Evolutionary conservation across 2,888 invertebrate species (phyloP).

Genomic region (Lasioglossum malachurum): DNA sequence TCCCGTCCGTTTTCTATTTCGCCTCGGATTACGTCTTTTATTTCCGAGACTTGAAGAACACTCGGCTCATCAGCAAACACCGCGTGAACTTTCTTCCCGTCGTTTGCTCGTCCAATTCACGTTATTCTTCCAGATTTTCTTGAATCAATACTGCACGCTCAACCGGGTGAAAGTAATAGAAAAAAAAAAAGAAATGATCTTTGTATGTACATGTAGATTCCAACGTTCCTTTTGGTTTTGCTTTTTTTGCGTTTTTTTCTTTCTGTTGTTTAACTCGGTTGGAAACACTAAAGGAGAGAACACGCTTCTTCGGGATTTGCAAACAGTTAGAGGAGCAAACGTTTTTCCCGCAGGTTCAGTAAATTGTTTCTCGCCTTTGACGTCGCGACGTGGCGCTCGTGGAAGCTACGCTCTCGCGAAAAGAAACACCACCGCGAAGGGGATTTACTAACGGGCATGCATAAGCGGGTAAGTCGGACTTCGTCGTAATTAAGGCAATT

Average conservation of each 20-base stretch:
- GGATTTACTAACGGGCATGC: conserved; percentile 61
- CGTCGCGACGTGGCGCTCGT: conserved; percentile 4
- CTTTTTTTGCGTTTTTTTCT: not conserved
- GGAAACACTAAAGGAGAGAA: not conserved
- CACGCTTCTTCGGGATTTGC: not conserved
- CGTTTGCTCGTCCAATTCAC: conserved; percentile 11
- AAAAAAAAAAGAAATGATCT: not conserved
- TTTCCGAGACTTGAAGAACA: not conserved
- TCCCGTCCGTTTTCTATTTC: not conserved
- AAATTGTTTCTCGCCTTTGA: conserved; percentile 56
- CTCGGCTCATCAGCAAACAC: conserved; percentile 28
- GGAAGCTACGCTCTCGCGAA: not conserved
- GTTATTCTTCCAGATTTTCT: not conserved
- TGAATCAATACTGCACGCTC: conserved; percentile 6
- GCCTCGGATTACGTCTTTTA: not conserved
- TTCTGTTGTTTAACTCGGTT: not conserved
- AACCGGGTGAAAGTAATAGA: not conserved
- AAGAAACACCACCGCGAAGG: conserved; percentile 17
- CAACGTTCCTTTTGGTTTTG: not conserved
- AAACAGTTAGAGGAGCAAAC: conserved; percentile 11
- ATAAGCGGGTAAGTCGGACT: conserved; percentile 71
- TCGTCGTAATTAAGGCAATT: conserved; percentile 80
- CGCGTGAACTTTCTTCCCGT: conserved; percentile 6
- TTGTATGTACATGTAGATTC: not conserved
- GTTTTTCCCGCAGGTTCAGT: conserved; percentile 1